Conservation (phyloP, 2,113 vertebrate species). For the Thalassoma bifasciatum region DNA sequence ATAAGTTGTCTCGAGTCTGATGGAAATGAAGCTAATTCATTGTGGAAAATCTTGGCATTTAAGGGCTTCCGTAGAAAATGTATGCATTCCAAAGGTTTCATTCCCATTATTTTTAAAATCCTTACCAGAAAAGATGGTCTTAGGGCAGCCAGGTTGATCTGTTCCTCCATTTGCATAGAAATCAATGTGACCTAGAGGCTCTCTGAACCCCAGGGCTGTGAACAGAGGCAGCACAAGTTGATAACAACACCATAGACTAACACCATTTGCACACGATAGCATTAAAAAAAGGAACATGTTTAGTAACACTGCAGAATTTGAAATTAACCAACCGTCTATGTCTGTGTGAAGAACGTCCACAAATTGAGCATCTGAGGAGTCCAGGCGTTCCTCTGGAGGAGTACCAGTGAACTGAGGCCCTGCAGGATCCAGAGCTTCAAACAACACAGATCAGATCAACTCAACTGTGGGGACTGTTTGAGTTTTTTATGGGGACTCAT, state of each 20-base stretch:
- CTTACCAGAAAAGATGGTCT: slow-evolving; percentile 89
- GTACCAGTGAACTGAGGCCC: slow-evolving; percentile 86
- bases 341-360: slow-evolving; percentile 96
- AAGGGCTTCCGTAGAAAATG: neutral
- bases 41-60: too few relatives aligned
- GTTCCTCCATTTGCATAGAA: slow-evolving; percentile 93
- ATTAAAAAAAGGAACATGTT: too few relatives aligned
- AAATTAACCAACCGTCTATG: slow-evolving; percentile 81
- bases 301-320: too few relatives aligned
- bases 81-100: neutral
- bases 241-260: neutral
- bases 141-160: slow-evolving; percentile 93
- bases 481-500: neutral
- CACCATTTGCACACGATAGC: neutral
- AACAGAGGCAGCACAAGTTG: slow-evolving; percentile 9
- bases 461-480: neutral
- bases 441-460: slow-evolving; percentile 19
- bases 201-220: slow-evolving; percentile 87
- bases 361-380: slow-evolving; percentile 89
- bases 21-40: too few relatives aligned
- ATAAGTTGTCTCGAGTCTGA: too few relatives aligned
- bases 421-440: slow-evolving; percentile 92
- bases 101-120: neutral
- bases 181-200: slow-evolving; percentile 90
- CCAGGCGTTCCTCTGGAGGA: slow-evolving; percentile 80